These are phyloP conservation scores for Zaprionus lineosus DNA, from an alignment of 2,888 invertebrate genomes.

Conservation along the genomic window DNA sequence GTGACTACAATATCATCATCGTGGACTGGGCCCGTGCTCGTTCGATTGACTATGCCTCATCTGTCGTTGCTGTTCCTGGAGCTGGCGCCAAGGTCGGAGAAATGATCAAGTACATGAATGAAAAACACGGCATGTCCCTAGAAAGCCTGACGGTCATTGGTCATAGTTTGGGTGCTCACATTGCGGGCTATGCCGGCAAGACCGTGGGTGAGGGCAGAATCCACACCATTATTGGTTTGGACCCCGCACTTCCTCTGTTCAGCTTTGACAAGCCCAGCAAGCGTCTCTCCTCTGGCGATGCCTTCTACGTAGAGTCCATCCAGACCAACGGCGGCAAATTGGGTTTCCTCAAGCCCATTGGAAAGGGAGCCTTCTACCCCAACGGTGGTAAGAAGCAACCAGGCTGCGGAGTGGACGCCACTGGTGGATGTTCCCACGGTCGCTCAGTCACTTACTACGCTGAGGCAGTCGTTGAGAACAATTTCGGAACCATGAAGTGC, in stretches of 20 bases:
- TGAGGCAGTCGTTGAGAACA: constrained; percentile 79
- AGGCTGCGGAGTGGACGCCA: constrained; percentile 82
- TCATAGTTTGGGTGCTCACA: constrained; percentile 85
- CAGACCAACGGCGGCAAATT: constrained; percentile 74
- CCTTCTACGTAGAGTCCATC: constrained; percentile 74
- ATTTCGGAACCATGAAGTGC: constrained; percentile 62
- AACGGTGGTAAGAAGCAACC: constrained; percentile 84
- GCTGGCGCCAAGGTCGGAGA: constrained; percentile 66
- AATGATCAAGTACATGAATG: constrained; percentile 81
- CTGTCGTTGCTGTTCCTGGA: constrained; percentile 81
- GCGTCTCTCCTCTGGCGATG: constrained; percentile 67
- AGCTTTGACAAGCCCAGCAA: constrained; percentile 48
- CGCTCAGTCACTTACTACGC: constrained; percentile 82
- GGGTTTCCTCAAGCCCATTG: constrained; percentile 76
- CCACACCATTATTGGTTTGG: constrained; percentile 84
- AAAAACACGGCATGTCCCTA: constrained; percentile 83
- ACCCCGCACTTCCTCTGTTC: constrained; percentile 75
- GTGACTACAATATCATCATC: constrained; percentile 85
- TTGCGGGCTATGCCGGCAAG: constrained; percentile 85
- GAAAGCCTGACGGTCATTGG: constrained; percentile 84
- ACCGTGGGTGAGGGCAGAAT: constrained; percentile 84
- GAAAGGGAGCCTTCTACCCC: constrained; percentile 84
- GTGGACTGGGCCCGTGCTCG: constrained; percentile 85
- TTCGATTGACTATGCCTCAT: constrained; percentile 84
- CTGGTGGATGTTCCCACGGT: constrained; percentile 81